These are phyloP conservation scores for Periophthalmodon schlosseri DNA, from an alignment of 2,113 vertebrate genomes.

Conservation along the genomic window DNA sequence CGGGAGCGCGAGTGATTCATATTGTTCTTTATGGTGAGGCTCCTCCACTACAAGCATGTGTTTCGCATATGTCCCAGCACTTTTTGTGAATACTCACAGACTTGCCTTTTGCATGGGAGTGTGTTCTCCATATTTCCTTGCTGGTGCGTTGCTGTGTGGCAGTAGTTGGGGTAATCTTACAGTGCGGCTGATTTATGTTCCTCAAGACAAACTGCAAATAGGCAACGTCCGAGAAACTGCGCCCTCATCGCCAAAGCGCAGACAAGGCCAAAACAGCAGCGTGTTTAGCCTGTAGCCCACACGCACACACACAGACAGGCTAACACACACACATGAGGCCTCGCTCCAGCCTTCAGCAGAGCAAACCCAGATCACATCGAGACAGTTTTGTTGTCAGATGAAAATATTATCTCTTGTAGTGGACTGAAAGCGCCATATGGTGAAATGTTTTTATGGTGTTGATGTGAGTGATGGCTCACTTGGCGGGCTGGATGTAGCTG, in stretches of 20 bases:
- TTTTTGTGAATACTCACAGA: conserved; percentile 17
- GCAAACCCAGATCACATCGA: conserved; percentile 67
- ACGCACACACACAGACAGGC: conserved; percentile 24
- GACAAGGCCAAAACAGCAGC: conserved; percentile 62
- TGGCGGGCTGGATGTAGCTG: conserved; percentile 68
- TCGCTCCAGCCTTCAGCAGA: conserved; percentile 22
- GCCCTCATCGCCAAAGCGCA: conserved; percentile 57
- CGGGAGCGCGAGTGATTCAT: conserved; percentile 47
- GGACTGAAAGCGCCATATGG: conserved; percentile 79
- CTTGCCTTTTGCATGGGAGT: conserved; percentile 23
- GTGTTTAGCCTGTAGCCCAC: conserved; percentile 37
- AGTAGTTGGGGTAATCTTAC: conserved; percentile 36
- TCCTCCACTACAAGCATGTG: conserved; percentile 55
- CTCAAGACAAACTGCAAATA: conserved; percentile 73
- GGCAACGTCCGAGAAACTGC: conserved; percentile 66
- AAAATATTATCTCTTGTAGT: conserved; percentile 78
- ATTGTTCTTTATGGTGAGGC: conserved; percentile 51
- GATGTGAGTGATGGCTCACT: conserved; percentile 79
- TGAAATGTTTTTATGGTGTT: conserved; percentile 72
- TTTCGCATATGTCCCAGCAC: conserved; percentile 56
- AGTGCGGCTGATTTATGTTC: conserved; percentile 59
- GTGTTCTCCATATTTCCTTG: conserved; percentile 43
- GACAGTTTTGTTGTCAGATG: conserved; percentile 76
- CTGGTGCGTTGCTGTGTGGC: conserved; percentile 19
- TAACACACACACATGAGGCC: conserved; percentile 13